phyloP scores from a whole-genome alignment of 2,888 invertebrate species.

The Leucozona laternaria region DNA sequence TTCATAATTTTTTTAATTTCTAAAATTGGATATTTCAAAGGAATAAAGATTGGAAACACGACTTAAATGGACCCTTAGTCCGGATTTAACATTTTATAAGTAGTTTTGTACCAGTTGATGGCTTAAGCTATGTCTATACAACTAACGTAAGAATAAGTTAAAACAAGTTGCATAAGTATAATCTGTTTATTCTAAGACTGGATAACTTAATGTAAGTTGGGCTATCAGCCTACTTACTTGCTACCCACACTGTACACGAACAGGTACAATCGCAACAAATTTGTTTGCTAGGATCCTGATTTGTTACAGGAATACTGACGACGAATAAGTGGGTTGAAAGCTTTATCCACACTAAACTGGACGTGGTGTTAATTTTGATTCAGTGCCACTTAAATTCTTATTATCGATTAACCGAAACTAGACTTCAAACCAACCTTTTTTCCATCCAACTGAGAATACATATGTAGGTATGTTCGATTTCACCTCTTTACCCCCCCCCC shows the following conservation, averaged over 20 bases:
- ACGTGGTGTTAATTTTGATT: conserved; percentile 55
- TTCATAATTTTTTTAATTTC: too few species aligned
- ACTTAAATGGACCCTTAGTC: too few species aligned
- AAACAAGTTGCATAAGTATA: neutral
- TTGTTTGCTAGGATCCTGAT: conserved; percentile 1
- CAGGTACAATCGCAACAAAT: neutral
- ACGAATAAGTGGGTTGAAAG: conserved; percentile 20
- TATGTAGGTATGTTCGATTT: neutral
- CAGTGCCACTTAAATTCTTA: conserved; percentile 50
- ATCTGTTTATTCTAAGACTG: neutral
- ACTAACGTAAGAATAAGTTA: neutral
- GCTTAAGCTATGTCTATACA: neutral
- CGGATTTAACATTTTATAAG: too few species aligned
- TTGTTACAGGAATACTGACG: neutral
- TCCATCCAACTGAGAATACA: conserved; percentile 6
- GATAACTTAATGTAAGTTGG: neutral
- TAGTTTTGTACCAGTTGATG: neutral
- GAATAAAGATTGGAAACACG: too few species aligned
- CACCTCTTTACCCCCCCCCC: neutral
- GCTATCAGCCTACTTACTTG: conserved; percentile 7
- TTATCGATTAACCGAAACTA: conserved; percentile 53
- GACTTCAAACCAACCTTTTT: neutral
- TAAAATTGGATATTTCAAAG: too few species aligned
- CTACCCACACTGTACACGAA: conserved; percentile 34
- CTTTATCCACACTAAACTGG: conserved; percentile 34